These are phyloP conservation scores for Siderastrea radians DNA, from an alignment of 92 coral and sea anemone genomes.

Conservation along the genomic window DNA sequence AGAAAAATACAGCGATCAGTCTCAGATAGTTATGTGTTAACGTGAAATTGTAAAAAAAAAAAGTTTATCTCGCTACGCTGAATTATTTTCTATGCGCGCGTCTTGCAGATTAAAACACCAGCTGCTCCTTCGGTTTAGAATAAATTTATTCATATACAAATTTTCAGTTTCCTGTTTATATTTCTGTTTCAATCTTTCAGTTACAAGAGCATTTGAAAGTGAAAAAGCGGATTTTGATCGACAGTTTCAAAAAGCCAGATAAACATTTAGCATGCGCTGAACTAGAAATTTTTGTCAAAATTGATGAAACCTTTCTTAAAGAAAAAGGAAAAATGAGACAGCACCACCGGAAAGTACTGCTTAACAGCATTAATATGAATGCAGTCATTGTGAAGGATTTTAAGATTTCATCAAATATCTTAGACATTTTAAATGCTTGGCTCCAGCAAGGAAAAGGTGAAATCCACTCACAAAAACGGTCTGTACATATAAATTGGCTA, in stretches of 20 bases:
- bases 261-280: not conserved
- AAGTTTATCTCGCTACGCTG: not conserved
- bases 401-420: no score
- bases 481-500: no score
- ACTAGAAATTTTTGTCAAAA: not conserved
- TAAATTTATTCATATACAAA: conserved; percentile 10
- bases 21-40: no score
- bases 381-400: no score
- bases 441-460: no score
- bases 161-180: not conserved
- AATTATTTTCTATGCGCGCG: not conserved
- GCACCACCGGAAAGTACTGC: no score
- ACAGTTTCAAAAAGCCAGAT: not conserved
- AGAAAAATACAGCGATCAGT: no score
- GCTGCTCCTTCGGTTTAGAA: not conserved
- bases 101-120: not conserved
- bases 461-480: no score
- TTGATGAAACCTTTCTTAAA: no score
- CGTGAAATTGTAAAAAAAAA: not conserved
- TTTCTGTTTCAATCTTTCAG: not conserved
- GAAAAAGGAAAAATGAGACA: no score
- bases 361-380: no score
- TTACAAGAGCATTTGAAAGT: not conserved
- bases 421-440: no score
- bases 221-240: not conserved